phyloP scores from a whole-genome alignment of 2,113 vertebrate genomes.

The Rhineura floridana region DNA sequence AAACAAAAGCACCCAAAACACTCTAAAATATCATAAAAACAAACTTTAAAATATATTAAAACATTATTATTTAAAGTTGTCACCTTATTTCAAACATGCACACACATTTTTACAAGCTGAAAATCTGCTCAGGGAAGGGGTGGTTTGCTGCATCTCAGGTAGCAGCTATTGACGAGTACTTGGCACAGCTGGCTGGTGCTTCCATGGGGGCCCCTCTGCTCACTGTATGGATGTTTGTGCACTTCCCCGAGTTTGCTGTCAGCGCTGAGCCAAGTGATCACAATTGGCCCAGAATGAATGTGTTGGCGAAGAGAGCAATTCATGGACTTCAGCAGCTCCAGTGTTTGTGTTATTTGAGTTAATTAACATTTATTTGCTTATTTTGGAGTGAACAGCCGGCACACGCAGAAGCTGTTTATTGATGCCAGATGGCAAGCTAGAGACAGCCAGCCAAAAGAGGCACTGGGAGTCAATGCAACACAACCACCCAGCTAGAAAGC shows the following conservation, averaged over 20 bases:
- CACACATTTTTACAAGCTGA: neutral
- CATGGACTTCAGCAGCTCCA: neutral
- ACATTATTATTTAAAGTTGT: no score
- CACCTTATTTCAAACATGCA: neutral
- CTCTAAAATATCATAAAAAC: no score
- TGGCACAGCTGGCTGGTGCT: neutral
- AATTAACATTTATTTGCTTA: constrained; percentile 13
- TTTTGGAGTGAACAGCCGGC: constrained; percentile 14
- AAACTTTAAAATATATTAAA: no score
- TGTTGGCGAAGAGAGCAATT: neutral
- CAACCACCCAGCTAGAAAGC: neutral
- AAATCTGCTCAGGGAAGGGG: neutral
- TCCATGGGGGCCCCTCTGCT: neutral
- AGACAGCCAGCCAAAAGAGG: constrained; percentile 14
- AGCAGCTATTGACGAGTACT: neutral
- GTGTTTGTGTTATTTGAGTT: constrained; percentile 10
- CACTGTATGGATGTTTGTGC: neutral
- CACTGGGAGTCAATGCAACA: neutral
- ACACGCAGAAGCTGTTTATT: neutral
- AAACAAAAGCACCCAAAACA: no score
- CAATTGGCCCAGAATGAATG: neutral
- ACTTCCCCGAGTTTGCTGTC: neutral
- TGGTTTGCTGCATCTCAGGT: no score
- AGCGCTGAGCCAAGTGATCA: neutral
- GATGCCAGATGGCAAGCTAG: neutral